phyloP scores from a whole-genome alignment of 2,113 vertebrate genomes.

The Ammospiza caudacuta region DNA sequence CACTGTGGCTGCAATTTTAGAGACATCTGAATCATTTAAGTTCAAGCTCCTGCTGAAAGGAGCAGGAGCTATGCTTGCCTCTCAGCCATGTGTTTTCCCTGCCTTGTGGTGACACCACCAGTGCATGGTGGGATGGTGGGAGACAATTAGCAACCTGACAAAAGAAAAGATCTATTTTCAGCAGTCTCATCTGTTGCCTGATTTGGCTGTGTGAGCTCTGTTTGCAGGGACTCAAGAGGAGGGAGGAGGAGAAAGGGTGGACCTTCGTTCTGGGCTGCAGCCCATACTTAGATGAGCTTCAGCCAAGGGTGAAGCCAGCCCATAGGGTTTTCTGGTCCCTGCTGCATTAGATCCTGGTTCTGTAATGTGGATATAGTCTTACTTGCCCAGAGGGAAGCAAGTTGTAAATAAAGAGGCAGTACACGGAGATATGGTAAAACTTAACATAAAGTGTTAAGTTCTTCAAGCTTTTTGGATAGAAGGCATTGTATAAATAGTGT shows the following conservation, averaged over 20 bases:
- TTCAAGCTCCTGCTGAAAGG: neutral
- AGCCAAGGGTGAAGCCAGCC: slow-evolving; percentile 12
- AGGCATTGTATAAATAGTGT: neutral
- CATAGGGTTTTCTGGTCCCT: neutral
- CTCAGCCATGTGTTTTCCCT: neutral
- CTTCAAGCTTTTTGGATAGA: slow-evolving; percentile 26
- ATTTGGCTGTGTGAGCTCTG: neutral
- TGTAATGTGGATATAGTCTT: neutral
- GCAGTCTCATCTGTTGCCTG: neutral
- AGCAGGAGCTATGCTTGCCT: neutral
- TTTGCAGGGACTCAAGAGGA: neutral
- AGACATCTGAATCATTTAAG: neutral
- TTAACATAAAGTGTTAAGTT: neutral
- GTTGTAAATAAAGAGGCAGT: slow-evolving; percentile 15
- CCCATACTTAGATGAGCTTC: slow-evolving; percentile 10
- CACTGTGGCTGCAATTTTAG: neutral
- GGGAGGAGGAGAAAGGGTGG: slow-evolving; percentile 28
- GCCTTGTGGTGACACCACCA: neutral
- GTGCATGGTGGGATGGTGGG: neutral
- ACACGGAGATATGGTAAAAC: neutral
- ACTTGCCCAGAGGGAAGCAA: neutral
- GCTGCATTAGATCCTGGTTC: neutral
- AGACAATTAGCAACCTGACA: neutral
- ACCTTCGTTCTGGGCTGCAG: neutral
- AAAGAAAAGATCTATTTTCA: neutral